Base-by-base conservation (phyloP, 2,888 invertebrate genomes). In the Pegoplata infirma region DNA sequence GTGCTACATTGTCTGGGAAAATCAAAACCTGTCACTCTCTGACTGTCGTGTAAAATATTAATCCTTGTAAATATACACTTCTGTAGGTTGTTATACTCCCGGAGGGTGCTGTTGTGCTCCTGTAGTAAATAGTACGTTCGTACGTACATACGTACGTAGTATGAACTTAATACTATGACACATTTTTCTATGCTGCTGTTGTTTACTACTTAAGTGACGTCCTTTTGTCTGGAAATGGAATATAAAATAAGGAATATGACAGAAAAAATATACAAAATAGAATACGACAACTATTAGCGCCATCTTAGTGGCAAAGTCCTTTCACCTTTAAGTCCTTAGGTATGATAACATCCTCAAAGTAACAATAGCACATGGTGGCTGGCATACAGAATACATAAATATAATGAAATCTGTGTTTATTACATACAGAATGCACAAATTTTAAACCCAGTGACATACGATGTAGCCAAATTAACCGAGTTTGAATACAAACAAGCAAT, bases 271-370 rank as follows among this genome's bases (percentile, higher is more conserved):
- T 12, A 16, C 4, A 53, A 36, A 67, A 46, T 16, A 49, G 58
- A 66, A 61, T 68, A 63, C 21, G 53, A 55, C 40, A 59, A 46
- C 53, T 74, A 75, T 69, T 75, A 75, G 69, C 71, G 78, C 55
- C 73, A 81, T 81, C 68, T 73, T 81, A 66, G 68, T 69, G 67
- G 71, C 67, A 79, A 78, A 72, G 78, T 73, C 75, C 81, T 76
- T 81, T 81, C 81, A 81, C 78, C 81, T 79, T 69, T 81, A 71
- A 69, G 59, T 68, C 79, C 61, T 67, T 63, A 44, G 28, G 47
- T 51, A 79, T n/a, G 51, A 53, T 72, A 61, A 14, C 66, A 21
- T 63, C 17, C 46, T 61, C n/a, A 47, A 28, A 47, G 19, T n/a
- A 75, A 55, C 28, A 55, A 44, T 17, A 64, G 36, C 19, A 16